Conservation (phyloP, 2,797 vertebrate species). For the Amazona ochrocephala region DNA sequence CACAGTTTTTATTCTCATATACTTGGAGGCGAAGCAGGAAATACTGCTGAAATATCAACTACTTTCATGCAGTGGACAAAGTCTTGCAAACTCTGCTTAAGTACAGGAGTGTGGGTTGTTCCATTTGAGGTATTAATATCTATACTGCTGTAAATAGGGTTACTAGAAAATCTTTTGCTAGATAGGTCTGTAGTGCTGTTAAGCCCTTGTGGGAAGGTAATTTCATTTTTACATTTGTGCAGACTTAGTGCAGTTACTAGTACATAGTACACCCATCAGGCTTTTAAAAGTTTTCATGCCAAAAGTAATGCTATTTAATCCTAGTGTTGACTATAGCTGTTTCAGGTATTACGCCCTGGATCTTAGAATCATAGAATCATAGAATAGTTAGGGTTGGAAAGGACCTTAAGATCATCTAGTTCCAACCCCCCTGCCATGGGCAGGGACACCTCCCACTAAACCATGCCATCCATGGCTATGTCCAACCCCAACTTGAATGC, state of each 20-base stretch:
- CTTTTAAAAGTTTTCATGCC: background rate
- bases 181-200: background rate
- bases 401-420: too few relatives aligned
- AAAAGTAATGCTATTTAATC: background rate
- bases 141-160: background rate
- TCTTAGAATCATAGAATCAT: background rate
- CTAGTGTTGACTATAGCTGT: background rate
- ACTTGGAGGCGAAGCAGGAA: background rate
- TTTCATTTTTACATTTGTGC: conserved; percentile 2
- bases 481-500: too few relatives aligned
- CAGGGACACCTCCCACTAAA: too few relatives aligned
- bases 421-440: too few relatives aligned
- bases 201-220: background rate
- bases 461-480: too few relatives aligned
- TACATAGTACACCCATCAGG: background rate
- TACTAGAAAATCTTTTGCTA: background rate
- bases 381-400: too few relatives aligned
- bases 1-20: background rate
- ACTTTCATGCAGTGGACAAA: background rate
- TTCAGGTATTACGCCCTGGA: conserved; percentile 1
- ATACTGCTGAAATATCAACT: background rate
- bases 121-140: background rate
- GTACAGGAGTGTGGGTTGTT: background rate
- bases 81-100: background rate
- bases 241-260: background rate